Evolutionary conservation across 2,888 invertebrate genomes (phyloP).

Genomic region (Drosophila siamana): DNA sequence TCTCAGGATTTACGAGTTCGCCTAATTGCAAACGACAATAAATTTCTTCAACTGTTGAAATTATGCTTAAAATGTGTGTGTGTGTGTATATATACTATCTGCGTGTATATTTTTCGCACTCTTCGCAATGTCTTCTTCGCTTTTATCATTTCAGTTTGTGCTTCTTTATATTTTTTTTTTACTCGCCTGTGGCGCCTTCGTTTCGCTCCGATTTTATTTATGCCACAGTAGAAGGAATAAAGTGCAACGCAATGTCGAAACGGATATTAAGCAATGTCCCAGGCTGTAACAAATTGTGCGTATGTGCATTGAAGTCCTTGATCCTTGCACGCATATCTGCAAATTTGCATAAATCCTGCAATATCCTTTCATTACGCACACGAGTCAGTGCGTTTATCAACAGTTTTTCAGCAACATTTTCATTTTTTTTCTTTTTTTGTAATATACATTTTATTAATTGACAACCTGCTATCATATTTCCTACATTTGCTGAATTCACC

Average conservation of each 20-base stretch:
- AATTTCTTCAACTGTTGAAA: conserved; percentile 71
- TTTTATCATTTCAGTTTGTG: conserved; percentile 1
- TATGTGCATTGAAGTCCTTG: conserved; percentile 11
- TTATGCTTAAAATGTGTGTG: conserved; percentile 63
- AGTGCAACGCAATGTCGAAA: conserved; percentile 63
- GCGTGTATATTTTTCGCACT: conserved; percentile 47
- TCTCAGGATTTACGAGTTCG: conserved; percentile 68
- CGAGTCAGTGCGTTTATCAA: conserved; percentile 24
- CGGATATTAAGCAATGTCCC: conserved; percentile 66
- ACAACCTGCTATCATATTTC: not conserved
- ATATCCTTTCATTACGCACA: conserved; percentile 47
- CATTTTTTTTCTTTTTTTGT: conserved; percentile 8
- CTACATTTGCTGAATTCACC: conserved; percentile 3
- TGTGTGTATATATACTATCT: not conserved
- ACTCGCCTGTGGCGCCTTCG: conserved; percentile 38
- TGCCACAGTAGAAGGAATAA: conserved; percentile 55
- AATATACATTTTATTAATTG: conserved; percentile 16
- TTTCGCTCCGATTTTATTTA: conserved; percentile 63
- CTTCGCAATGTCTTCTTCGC: conserved; percentile 18
- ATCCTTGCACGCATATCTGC: conserved; percentile 19
- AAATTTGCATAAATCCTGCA: conserved; percentile 33
- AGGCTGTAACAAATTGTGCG: conserved; percentile 18
- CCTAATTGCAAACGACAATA: conserved; percentile 77
- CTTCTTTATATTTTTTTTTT: not conserved
- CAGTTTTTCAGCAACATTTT: conserved; percentile 5